Base-by-base conservation (phyloP, 2,888 invertebrate species). In the Aricia artaxerxes region DNA sequence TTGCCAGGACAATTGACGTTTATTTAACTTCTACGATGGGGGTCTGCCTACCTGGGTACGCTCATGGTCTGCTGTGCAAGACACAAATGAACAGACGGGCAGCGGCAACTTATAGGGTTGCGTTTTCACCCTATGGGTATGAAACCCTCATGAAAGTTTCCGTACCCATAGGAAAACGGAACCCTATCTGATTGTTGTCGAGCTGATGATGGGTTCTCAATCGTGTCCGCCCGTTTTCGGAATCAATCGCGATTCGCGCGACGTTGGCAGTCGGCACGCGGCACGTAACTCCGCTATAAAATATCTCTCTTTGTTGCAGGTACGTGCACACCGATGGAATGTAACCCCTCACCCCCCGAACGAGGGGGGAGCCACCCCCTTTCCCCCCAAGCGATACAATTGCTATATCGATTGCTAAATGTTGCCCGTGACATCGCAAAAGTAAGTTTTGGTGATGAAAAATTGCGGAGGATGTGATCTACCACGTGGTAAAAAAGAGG, bases 251-350 rank as follows among this genome's bases (percentile, higher is more conserved):
- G 4, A 57, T 61, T 38, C 77, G 38, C 40, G 4, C 16, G 38
- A 1, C 64, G 24, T 31, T 31, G 64, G 49, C 78, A 57, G 24
- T 31, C 9, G 64, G 49, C 78, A 57, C 73, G 77, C 44, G 72
- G 61, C 61, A 44, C 75, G 75, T 75, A 73, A 49, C 44, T 11
- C 35, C 35, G 35, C 69, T 82, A 81, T 83, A 80, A 82, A 82
- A 82, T 81, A 80, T 81, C 77, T 81, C 79, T 80, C 82, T 82
- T 82, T 83, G 83, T 83, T 83, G 80, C 83, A 83, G 83, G 83
- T 83, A 81, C 81, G 81, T 77, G 73, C 40, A 16, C 57, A 49
- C 49, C 49, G 49, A 49, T 16, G 57, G 57, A 57, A 57, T 57
- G 24, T 61, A n/a, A 4, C 61, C 61, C 61, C 61, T 24, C 13